Conservation (phyloP, 1,140 invertebrate species). For the Dufourea novaeangliae region DNA sequence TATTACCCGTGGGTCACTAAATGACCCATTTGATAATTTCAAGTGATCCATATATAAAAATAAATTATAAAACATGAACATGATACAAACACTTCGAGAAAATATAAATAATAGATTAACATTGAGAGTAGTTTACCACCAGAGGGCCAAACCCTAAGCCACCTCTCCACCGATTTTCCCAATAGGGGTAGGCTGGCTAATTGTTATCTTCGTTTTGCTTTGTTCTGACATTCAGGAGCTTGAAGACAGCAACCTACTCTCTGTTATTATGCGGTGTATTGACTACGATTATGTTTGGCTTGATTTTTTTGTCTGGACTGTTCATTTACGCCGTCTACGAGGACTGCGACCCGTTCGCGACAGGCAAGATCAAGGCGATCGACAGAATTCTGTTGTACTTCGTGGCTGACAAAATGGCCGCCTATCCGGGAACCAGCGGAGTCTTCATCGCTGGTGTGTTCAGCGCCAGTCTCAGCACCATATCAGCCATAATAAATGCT, state of each 20-base stretch:
- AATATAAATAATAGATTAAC: too few relatives aligned
- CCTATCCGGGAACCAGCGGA: slow-evolving; percentile 86
- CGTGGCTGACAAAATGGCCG: slow-evolving; percentile 87
- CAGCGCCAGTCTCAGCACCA: slow-evolving; percentile 91
- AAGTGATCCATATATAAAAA: too few relatives aligned
- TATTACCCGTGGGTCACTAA: too few relatives aligned
- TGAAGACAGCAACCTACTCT: slow-evolving; percentile 85
- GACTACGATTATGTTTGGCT: slow-evolving; percentile 83
- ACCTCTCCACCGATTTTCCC: too few relatives aligned
- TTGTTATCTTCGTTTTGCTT: not conserved
- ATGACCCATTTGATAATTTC: too few relatives aligned
- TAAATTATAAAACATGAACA: too few relatives aligned
- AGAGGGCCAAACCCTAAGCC: too few relatives aligned
- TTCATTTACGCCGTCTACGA: slow-evolving; percentile 89
- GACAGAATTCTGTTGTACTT: slow-evolving; percentile 82
- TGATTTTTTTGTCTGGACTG: slow-evolving; percentile 88
- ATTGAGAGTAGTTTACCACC: too few relatives aligned
- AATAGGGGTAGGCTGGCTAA: too few relatives aligned
- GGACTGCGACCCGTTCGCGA: slow-evolving; percentile 88
- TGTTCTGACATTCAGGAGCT: slow-evolving; percentile 23
- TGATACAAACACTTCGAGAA: too few relatives aligned
- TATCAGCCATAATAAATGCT: slow-evolving; percentile 93
- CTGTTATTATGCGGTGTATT: slow-evolving; percentile 87
- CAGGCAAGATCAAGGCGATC: slow-evolving; percentile 80
- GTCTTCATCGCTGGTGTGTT: slow-evolving; percentile 84